Evolutionary conservation across 2,797 vertebrate genomes (phyloP).

Genomic region (Decapterus maruadsi): DNA sequence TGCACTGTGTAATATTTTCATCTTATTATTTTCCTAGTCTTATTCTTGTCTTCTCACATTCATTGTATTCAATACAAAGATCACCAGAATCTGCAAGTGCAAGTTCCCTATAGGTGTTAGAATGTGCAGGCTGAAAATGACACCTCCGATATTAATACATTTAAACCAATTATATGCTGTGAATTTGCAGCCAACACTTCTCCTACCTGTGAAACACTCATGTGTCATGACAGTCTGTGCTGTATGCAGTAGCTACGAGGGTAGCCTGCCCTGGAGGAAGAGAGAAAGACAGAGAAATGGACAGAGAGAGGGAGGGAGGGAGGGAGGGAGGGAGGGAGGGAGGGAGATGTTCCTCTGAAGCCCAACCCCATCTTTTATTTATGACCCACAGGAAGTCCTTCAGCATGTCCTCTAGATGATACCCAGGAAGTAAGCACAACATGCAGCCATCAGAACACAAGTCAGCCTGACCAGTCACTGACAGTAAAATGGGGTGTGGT

Average conservation of each 20-base stretch:
- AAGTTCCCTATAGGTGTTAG: slow-evolving; percentile 40
- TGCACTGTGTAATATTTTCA: background rate
- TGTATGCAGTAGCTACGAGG: slow-evolving; percentile 45
- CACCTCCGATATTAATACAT: slow-evolving; percentile 72
- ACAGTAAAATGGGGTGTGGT: slow-evolving; percentile 66
- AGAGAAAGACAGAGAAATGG: background rate
- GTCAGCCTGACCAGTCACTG: slow-evolving; percentile 56
- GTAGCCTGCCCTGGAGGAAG: slow-evolving; percentile 42
- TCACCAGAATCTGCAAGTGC: slow-evolving; percentile 25
- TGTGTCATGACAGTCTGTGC: slow-evolving; percentile 69
- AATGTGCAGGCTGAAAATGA: slow-evolving; percentile 41
- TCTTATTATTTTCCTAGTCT: too few species aligned
- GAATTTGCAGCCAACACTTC: slow-evolving; percentile 72
- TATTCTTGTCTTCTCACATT: background rate
- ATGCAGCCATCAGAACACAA: slow-evolving; percentile 65
- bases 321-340: slow-evolving; percentile 43
- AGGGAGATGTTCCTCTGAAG: slow-evolving; percentile 74
- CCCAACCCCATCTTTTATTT: slow-evolving; percentile 83
- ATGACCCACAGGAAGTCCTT: slow-evolving; percentile 86
- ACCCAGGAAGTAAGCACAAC: slow-evolving; percentile 82
- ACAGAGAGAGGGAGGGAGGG: slow-evolving; percentile 11
- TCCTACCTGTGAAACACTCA: slow-evolving; percentile 74
- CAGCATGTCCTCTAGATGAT: slow-evolving; percentile 83
- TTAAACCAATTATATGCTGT: slow-evolving; percentile 75
- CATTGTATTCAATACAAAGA: slow-evolving; percentile 28